Evolutionary conservation across 2,113 vertebrate genomes (phyloP), one percentile per base, ranked within the genome.

Genomic region (Corydoras maculifer): DNA sequence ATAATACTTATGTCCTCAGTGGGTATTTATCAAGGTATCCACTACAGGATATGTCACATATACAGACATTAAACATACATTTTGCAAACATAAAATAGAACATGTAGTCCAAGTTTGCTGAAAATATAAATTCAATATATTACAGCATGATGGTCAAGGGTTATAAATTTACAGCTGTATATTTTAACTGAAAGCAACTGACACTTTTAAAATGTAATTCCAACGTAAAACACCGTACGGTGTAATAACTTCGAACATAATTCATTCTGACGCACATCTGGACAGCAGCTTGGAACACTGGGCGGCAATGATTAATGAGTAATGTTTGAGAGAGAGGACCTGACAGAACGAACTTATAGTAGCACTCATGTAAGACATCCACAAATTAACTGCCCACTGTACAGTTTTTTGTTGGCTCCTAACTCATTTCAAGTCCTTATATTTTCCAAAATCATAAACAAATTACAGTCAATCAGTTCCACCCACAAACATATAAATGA

Each of bases 221-320:
- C 49, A 62, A 32, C 13, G 30, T 12, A 50, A 57, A 74, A 69
- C 51, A 62, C 2, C 50, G 58, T 31, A 67, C 60, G 70, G 60
- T 67, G 70, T 67, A 49, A 60, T 68, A 62, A 68, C 54, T 50
- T 58, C 53, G 9, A 13, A 18, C 66, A 68, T 75, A 61, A 80
- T 62, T 77, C 64, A 80, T 72, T 63, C 9, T 35, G 62, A 72
- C 73, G 57, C 65, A 80, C 73, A 80, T 80, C 75, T 80, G 78
- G 75, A 73, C 53, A 14, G 58, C 78, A 78, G 73, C 69, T 75
- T 73, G 29, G 54, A 72, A 43, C 15, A 57, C 51, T 9, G 54
- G 55, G 74, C 35, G 57, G 35, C 18, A 70, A 15, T 69, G 58
- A 68, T 54, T 11, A 62, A 58, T 61, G 25, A 8, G 43, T 43